Percentiles rank a stretch among this genome's conserved stretches.
Evolutionary conservation across 2,113 vertebrate species (phyloP).

Genomic region (Plotosus lineatus): DNA sequence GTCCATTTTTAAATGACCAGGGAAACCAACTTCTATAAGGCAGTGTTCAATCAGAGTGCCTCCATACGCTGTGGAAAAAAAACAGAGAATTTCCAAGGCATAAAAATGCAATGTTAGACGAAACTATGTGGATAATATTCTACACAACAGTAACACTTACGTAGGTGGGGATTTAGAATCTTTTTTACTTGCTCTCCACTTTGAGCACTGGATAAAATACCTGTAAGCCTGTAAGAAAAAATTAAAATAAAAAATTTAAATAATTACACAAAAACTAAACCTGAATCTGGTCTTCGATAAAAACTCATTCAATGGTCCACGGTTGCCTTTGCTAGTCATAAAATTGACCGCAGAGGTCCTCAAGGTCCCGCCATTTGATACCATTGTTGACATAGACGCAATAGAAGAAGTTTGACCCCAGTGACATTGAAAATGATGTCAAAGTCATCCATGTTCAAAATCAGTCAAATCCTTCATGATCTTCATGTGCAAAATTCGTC

Average conservation of each 20-base stretch:
- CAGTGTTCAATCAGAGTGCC: conserved; percentile 93
- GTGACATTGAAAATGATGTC: no score
- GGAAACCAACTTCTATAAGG: conserved; percentile 83
- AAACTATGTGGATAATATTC: not conserved
- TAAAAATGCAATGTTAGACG: not conserved
- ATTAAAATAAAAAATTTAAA: not conserved
- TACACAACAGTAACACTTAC: conserved; percentile 73
- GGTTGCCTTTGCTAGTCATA: no score
- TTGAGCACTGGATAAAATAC: conserved; percentile 77
- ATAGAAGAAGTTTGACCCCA: no score
- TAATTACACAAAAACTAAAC: not conserved
- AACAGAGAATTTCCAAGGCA: not conserved
- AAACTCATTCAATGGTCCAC: not conserved
- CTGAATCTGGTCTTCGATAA: not conserved
- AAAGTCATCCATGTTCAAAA: no score
- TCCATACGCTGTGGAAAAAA: conserved; percentile 80
- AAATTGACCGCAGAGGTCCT: no score
- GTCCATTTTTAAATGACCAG: conserved; percentile 80
- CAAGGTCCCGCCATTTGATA: no score
- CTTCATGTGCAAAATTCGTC: no score
- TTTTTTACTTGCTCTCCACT: conserved; percentile 89
- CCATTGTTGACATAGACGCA: no score
- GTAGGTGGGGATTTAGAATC: conserved; percentile 87
- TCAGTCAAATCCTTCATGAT: no score
- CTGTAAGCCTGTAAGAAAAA: conserved; percentile 76